Percentiles rank a stretch among this genome's conserved stretches.
Conservation (phyloP, 37 sponge, comb jelly and placozoan genomes). For the Oscarella lobularis region DNA sequence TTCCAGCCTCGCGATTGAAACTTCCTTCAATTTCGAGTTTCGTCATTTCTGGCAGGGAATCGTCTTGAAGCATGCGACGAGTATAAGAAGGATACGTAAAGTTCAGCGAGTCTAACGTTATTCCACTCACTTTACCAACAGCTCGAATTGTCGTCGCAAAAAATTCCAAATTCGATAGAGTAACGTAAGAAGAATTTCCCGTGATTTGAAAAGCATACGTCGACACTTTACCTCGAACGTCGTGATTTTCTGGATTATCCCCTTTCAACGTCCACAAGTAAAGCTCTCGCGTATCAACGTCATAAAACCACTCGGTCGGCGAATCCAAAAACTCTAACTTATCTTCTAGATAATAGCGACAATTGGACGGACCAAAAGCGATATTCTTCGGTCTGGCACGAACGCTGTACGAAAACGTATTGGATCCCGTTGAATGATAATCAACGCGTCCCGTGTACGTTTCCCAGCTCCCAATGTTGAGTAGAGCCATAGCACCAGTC, state of each 20-base stretch:
- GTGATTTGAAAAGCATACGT: conserved; percentile 21
- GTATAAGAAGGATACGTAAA: too few species aligned
- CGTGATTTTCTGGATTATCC: not conserved
- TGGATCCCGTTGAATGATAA: conserved; percentile 8
- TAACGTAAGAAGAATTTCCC: not conserved
- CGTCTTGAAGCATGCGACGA: too few species aligned
- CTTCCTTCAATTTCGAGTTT: too few species aligned
- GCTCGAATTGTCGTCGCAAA: conserved; percentile 23
- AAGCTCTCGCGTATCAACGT: conserved; percentile 12
- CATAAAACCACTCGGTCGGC: too few species aligned
- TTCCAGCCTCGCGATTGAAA: too few species aligned
- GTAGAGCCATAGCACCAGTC: conserved; percentile 30
- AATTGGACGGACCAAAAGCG: not conserved
- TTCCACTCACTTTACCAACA: not conserved
- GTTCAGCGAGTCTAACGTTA: conserved; percentile 15
- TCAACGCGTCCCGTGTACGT: conserved; percentile 18
- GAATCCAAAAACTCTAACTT: too few species aligned
- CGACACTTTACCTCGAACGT: conserved; percentile 17
- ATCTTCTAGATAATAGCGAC: conserved; percentile 31
- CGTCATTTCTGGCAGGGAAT: too few species aligned
- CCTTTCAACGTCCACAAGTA: conserved; percentile 29
- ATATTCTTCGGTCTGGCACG: not conserved
- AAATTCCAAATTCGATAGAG: conserved; percentile 14
- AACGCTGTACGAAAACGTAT: conserved; percentile 11
- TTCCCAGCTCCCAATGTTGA: conserved; percentile 31